These are phyloP conservation scores for Pseudotriccus pelzelni DNA, from an alignment of 2,797 vertebrate species.

Conservation along the genomic window DNA sequence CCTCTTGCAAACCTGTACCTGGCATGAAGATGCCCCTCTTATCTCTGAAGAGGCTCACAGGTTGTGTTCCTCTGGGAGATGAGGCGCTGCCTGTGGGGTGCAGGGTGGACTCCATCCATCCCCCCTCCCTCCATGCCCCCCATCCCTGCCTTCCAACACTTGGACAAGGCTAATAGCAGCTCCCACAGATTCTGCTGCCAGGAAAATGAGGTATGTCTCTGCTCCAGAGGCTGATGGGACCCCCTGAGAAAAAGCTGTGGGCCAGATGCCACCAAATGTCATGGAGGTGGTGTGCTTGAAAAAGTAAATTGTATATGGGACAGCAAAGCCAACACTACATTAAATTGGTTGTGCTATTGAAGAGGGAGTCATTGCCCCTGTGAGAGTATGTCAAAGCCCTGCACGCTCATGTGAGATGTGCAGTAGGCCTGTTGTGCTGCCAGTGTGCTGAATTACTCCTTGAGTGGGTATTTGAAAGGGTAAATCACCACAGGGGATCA, in stretches of 20 bases:
- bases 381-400: background rate
- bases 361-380: background rate
- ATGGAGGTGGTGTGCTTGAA: rapidly evolving
- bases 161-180: rapidly evolving
- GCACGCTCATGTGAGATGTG: background rate
- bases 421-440: background rate
- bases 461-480: background rate
- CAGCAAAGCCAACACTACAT: background rate
- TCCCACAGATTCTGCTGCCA: background rate
- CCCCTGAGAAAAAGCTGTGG: background rate
- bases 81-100: rapidly evolving
- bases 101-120: background rate
- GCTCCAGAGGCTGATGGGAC: background rate
- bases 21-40: background rate
- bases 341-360: background rate
- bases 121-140: background rate
- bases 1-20: background rate
- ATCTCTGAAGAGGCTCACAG: background rate
- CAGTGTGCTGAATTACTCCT: background rate
- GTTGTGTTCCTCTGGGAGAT: background rate
- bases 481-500: background rate
- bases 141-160: background rate
- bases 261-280: background rate
- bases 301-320: background rate
- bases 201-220: background rate